phyloP scores from a whole-genome alignment of 2,113 vertebrate genomes.

The Poecilia latipinna region DNA sequence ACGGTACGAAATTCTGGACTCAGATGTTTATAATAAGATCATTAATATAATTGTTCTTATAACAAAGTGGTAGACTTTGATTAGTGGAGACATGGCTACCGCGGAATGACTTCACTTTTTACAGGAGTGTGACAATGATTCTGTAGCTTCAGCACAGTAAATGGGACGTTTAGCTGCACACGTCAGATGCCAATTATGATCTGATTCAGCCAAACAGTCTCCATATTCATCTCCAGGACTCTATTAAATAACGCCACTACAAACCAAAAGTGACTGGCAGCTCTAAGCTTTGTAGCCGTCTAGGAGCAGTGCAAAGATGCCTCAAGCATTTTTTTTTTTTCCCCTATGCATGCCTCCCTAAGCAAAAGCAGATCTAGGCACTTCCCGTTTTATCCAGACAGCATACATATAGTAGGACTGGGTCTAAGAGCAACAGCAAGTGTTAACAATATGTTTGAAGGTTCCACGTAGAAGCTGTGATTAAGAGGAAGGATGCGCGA shows the following conservation, averaged over 20 bases:
- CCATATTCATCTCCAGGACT: not conserved
- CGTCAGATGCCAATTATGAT: not conserved
- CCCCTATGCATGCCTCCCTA: not conserved
- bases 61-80: not conserved
- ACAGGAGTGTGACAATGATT: not conserved
- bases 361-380: constrained; percentile 2
- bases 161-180: not conserved
- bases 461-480: not conserved
- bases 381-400: not conserved
- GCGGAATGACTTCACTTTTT: not conserved
- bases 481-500: not conserved
- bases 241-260: not conserved
- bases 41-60: constrained; percentile 2
- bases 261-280: constrained; percentile 2
- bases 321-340: constrained; percentile 1
- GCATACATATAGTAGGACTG: not conserved
- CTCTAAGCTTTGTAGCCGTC: not conserved
- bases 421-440: not conserved
- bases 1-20: not conserved
- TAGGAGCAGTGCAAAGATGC: not conserved
- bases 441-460: constrained; percentile 6
- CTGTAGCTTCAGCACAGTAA: not conserved
- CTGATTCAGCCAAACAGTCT: not conserved
- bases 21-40: not conserved
- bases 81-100: not conserved